Evolutionary conservation across 2,113 vertebrate genomes (phyloP), one percentile per base, ranked within the genome.

Genomic region (Tetrax tetrax): DNA sequence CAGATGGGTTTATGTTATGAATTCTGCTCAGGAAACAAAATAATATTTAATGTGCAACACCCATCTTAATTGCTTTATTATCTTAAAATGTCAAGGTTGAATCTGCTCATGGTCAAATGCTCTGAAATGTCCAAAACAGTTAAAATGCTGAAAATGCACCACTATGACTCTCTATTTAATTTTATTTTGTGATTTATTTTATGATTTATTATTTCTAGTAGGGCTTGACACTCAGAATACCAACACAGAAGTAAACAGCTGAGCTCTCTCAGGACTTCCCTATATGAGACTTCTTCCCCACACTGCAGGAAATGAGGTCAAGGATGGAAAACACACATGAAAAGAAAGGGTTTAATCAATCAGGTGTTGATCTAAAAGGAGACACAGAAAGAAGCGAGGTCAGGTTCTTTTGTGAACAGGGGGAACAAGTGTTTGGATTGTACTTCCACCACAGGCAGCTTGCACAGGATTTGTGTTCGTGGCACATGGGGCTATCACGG

Each of bases 11-110:
- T 18, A 75, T 82, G 76, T 94, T 93, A 83, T 43, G 77, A 72
- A 94, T 96, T 97, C 95, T 90, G 54, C 51, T 92, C 51, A 70
- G 84, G 83, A 98, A 97, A 97, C 95, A 97, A 97, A 98, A 96
- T 90, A 96, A 94, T 93, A 93, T 95, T 97, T 95, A 91, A 91
- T 92, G 87, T 96, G 66, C 66, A 89, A 91, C 75, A 87, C 83
- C 78, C 88, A 94, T 76, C 43, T 61, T 79, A 64, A 83, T 96
- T 97, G 61, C 93, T 96, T 97, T 97, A 96, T 97, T 97, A 91
- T 71, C 50, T 96, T 93, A 54, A 96, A 96, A 97, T 72, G 90
- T 95, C 94, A 95, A 96, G 77, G 93, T 87, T 95, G 95, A 95
- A 77, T 97, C 79, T 91, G 66, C 60, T 97, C 65, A 91, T 93